phyloP scores from a whole-genome alignment of 2,888 invertebrate genomes.

The Hipparchia sbordonii region DNA sequence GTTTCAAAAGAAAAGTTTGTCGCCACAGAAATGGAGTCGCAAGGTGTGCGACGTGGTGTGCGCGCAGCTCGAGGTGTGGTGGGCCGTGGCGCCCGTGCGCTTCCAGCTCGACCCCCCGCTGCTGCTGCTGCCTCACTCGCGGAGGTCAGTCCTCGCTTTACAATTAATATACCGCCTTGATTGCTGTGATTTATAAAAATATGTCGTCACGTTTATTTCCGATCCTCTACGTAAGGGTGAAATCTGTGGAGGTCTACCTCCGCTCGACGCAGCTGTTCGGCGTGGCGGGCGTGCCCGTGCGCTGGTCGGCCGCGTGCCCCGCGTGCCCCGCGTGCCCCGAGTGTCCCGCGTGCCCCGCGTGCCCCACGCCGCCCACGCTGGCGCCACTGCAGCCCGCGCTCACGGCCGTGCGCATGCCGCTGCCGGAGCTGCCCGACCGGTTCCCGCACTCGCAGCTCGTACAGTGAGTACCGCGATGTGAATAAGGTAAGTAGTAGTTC shows the following conservation, averaged over 20 bases:
- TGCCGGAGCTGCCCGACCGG: conserved; percentile 49
- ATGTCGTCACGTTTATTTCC: too few relatives aligned
- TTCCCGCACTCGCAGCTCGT: conserved; percentile 50
- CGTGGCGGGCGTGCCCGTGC: conserved; percentile 40
- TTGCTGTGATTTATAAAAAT: not conserved
- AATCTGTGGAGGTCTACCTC: conserved; percentile 46
- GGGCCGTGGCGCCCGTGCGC: conserved; percentile 63
- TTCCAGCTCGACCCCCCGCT: conserved; percentile 59
- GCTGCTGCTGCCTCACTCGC: conserved; percentile 52
- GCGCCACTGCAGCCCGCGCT: conserved; percentile 40
- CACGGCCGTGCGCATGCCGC: conserved; percentile 42
- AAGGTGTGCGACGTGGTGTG: conserved; percentile 61
- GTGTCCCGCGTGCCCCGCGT: conserved; percentile 35
- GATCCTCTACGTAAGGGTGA: conserved; percentile 43
- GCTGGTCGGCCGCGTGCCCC: conserved; percentile 40
- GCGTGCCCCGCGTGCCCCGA: not conserved
- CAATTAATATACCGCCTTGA: not conserved
- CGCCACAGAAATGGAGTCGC: conserved; percentile 46
- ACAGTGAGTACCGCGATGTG: conserved; percentile 48
- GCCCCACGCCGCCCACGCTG: conserved; percentile 39
- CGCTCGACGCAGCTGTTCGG: conserved; percentile 60
- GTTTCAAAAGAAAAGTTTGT: too few relatives aligned
- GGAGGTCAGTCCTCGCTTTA: conserved; percentile 49
- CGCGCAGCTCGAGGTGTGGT: conserved; percentile 69
- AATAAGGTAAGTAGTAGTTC: too few relatives aligned